Conservation (phyloP, 1,140 invertebrate species). For the Ceratina australensis region DNA sequence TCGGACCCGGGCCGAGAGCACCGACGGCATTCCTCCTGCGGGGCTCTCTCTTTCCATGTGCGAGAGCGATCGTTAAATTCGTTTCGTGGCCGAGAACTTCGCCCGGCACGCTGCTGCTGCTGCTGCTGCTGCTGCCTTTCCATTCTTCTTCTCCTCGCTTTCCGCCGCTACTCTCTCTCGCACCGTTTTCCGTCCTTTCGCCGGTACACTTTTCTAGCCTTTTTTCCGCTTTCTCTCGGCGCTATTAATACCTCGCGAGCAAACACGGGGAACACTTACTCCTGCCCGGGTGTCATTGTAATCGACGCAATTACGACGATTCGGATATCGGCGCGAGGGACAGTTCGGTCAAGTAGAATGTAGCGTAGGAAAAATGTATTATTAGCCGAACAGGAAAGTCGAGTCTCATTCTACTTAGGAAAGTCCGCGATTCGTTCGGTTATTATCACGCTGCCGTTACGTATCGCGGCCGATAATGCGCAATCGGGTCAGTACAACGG, state of each 20-base stretch:
- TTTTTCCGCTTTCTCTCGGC: too few relatives aligned
- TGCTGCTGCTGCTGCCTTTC: slow-evolving; percentile 40
- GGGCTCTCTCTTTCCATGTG: slow-evolving; percentile 58
- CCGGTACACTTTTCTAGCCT: too few relatives aligned
- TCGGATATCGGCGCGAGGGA: too few relatives aligned
- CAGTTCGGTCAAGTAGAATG: too few relatives aligned
- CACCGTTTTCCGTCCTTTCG: not conserved
- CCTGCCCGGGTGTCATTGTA: too few relatives aligned
- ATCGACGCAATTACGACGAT: too few relatives aligned
- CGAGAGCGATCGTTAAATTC: slow-evolving; percentile 65
- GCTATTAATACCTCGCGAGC: too few relatives aligned
- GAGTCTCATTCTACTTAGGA: not conserved
- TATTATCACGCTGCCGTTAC: slow-evolving; percentile 53
- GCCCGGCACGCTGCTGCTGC: slow-evolving; percentile 39
- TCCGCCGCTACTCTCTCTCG: not conserved
- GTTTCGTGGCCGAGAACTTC: slow-evolving; percentile 66
- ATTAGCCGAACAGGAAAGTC: too few relatives aligned
- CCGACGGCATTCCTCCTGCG: slow-evolving; percentile 63
- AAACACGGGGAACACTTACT: too few relatives aligned
- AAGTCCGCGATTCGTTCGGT: slow-evolving; percentile 5
- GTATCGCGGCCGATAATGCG: slow-evolving; percentile 48
- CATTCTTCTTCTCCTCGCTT: slow-evolving; percentile 21
- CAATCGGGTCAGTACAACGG: slow-evolving; percentile 61
- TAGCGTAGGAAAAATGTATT: too few relatives aligned
- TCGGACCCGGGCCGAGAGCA: slow-evolving; percentile 49